Percentiles rank a stretch among this genome's conserved stretches.
These are phyloP conservation scores for Adela reaumurella DNA, from an alignment of 2,888 invertebrate genomes.

Conservation along the genomic window DNA sequence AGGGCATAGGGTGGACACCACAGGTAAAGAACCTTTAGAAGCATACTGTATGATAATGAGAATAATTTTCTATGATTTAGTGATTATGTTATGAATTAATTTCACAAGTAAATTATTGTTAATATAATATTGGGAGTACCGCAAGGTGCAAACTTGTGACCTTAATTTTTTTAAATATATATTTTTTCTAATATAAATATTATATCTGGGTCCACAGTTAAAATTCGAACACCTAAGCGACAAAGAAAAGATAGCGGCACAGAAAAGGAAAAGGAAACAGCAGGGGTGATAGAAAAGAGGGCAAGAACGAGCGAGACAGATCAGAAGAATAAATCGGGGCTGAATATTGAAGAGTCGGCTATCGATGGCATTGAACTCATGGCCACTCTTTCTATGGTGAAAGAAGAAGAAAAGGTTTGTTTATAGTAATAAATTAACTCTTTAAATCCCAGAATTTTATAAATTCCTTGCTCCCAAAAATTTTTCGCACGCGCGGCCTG, in stretches of 20 bases:
- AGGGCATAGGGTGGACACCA: conserved; percentile 18
- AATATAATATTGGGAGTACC: not conserved
- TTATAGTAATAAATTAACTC: no score
- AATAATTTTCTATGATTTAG: no score
- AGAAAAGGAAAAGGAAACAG: conserved; percentile 44
- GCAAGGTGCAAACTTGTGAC: no score
- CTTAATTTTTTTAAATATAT: no score
- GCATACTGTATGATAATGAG: no score
- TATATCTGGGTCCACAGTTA: conserved; percentile 23
- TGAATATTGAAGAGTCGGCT: conserved; percentile 47
- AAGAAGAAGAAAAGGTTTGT: conserved; percentile 9
- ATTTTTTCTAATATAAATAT: conserved; percentile 16
- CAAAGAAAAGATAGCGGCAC: conserved; percentile 58
- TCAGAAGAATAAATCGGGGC: conserved; percentile 19
- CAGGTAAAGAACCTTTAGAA: not conserved
- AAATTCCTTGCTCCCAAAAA: no score
- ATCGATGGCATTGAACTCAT: conserved; percentile 50
- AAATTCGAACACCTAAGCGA: conserved; percentile 45
- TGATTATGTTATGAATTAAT: not conserved
- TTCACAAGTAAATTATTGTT: not conserved
- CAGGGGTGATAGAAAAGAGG: conserved; percentile 28
- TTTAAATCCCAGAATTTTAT: no score
- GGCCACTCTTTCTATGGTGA: conserved; percentile 31
- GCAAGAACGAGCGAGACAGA: conserved; percentile 31
- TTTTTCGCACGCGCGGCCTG: no score